A percentile compares a stretch with the other conserved stretches of the same genome.
phyloP scores from a whole-genome alignment of 2,113 vertebrate species.

The Hyperopisus bebe region DNA sequence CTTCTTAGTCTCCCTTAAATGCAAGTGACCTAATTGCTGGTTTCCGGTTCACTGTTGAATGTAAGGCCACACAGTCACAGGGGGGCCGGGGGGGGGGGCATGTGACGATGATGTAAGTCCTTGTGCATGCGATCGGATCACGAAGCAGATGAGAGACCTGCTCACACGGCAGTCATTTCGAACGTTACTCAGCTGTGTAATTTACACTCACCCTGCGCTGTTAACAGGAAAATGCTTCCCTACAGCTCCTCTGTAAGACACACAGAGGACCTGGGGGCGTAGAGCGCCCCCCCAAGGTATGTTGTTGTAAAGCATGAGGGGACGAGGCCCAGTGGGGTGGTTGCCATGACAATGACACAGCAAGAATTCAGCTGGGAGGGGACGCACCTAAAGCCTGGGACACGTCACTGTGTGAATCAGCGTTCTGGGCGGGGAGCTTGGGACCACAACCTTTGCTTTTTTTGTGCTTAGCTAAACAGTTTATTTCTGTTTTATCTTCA shows the following conservation, averaged over 20 bases:
- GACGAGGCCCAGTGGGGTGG: neutral
- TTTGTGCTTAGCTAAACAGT: neutral
- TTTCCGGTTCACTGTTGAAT: neutral
- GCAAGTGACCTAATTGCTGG: neutral
- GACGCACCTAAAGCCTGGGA: neutral
- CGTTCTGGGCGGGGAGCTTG: neutral
- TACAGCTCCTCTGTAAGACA: neutral
- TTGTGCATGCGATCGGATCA: neutral
- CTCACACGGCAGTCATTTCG: neutral
- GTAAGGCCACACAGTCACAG: neutral
- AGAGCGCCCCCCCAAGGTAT: neutral
- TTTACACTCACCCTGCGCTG: neutral
- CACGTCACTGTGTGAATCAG: neutral
- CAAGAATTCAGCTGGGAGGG: neutral
- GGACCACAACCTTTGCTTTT: neutral
- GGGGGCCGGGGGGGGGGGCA: neutral
- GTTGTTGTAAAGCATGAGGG: neutral
- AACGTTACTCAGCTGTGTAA: neutral
- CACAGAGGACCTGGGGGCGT: neutral
- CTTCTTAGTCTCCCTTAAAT: neutral
- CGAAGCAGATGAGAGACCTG: neutral
- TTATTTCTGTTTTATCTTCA: neutral
- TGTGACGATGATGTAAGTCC: neutral
- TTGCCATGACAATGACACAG: neutral
- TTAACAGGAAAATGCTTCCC: neutral